phyloP scores from a whole-genome alignment of 1,140 invertebrate genomes.

The Eriosoma lanigerum region DNA sequence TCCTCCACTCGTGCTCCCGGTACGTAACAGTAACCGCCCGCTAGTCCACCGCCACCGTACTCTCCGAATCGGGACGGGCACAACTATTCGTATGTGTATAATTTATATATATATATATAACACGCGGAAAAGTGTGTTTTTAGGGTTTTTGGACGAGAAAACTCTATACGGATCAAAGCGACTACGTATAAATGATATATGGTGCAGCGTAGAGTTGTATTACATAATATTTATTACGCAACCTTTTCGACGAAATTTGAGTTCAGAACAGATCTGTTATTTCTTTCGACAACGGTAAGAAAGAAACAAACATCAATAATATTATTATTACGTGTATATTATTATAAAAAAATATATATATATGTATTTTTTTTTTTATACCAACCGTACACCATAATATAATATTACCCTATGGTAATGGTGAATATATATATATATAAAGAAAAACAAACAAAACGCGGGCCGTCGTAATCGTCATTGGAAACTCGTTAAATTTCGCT shows the following conservation, averaged over 20 bases:
- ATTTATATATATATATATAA: too few relatives aligned
- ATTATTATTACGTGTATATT: not conserved
- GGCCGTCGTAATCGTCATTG: not conserved
- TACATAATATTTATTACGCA: conserved; percentile 7
- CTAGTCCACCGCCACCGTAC: not conserved
- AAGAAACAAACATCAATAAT: not conserved
- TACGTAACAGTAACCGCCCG: not conserved
- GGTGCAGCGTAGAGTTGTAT: not conserved
- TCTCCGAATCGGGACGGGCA: not conserved
- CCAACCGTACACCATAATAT: not conserved
- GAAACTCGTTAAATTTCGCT: conserved; percentile 29
- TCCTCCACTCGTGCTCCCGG: not conserved
- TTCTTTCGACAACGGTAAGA: not conserved
- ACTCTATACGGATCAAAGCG: too few relatives aligned
- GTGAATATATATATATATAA: not conserved
- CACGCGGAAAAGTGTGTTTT: too few relatives aligned
- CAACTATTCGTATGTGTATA: too few relatives aligned
- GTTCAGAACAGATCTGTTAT: not conserved
- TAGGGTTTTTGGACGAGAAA: too few relatives aligned
- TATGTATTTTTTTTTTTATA: too few relatives aligned
- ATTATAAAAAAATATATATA: too few relatives aligned
- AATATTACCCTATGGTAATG: not conserved
- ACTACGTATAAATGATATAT: too few relatives aligned
- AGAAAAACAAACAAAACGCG: too few relatives aligned
- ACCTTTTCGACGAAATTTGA: not conserved